These are phyloP conservation scores for Malacoraja senta DNA, from an alignment of 2,797 vertebrate species.

Conservation along the genomic window DNA sequence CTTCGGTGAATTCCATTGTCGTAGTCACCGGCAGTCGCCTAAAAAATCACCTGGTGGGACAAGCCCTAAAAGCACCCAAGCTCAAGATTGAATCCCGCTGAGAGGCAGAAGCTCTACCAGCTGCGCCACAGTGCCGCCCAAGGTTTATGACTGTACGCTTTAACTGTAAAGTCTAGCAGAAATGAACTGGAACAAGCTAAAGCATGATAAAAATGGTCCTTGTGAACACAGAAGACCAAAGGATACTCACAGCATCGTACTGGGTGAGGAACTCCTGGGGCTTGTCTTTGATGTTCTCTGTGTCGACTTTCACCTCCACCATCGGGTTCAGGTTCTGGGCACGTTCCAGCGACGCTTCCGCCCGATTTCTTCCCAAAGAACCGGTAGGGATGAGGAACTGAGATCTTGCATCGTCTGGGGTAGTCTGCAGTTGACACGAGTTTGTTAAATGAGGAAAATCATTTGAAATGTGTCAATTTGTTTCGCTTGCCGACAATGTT, in stretches of 20 bases:
- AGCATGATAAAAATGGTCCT: not conserved
- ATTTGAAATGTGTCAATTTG: not conserved
- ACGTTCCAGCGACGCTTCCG: conserved; percentile 76
- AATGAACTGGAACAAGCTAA: not conserved
- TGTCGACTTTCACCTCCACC: conserved; percentile 81
- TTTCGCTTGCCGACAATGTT: too few relatives aligned
- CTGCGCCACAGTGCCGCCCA: too few relatives aligned
- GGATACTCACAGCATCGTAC: conserved; percentile 79
- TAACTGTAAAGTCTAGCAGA: not conserved
- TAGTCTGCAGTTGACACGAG: conserved; percentile 59
- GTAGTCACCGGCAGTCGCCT: too few relatives aligned
- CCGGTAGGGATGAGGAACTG: conserved; percentile 80
- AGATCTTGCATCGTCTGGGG: conserved; percentile 69
- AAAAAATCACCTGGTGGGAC: too few relatives aligned
- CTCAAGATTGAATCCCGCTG: too few relatives aligned
- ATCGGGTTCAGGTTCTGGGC: conserved; percentile 92
- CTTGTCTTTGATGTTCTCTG: conserved; percentile 65
- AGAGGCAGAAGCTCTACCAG: too few relatives aligned
- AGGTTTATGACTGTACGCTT: not conserved
- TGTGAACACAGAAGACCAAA: not conserved
- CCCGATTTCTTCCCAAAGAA: conserved; percentile 72
- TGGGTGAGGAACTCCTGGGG: conserved; percentile 75
- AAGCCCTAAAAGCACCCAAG: too few relatives aligned
- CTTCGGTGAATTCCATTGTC: too few relatives aligned
- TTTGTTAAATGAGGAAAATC: not conserved